Conservation (phyloP, 2,113 vertebrate genomes). For the Opisthocomus hoazin region DNA sequence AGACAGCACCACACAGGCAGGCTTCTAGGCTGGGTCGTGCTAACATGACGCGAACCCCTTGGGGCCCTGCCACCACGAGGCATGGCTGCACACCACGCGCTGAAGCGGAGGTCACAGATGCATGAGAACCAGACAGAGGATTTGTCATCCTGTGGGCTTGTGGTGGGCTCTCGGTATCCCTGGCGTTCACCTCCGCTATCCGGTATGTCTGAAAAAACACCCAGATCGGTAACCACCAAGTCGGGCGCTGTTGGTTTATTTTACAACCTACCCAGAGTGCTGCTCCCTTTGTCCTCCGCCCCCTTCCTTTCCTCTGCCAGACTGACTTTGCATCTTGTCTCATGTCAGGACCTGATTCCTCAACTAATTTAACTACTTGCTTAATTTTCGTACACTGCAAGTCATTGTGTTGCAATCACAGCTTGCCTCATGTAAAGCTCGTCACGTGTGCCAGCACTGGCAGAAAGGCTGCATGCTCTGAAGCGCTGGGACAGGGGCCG, state of each 20-base stretch:
- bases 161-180: background rate
- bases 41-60: fast-evolving
- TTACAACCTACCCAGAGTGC: background rate
- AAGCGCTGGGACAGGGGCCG: background rate
- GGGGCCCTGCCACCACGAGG: background rate
- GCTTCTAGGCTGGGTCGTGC: background rate
- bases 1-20: background rate
- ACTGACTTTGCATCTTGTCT: background rate
- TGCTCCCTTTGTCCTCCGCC: background rate
- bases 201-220: background rate
- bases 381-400: background rate
- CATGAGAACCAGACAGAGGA: background rate
- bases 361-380: background rate
- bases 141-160: background rate
- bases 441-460: fast-evolving
- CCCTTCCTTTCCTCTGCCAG: background rate
- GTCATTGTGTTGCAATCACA: slow-evolving; percentile 9
- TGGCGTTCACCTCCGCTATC: background rate
- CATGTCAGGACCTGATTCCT: slow-evolving; percentile 29
- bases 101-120: background rate
- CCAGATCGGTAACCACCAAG: background rate
- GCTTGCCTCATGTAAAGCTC: background rate
- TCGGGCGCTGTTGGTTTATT: background rate
- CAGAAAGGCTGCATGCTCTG: background rate
- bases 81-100: background rate